A percentile compares a stretch with the other conserved stretches of the same genome.
phyloP scores from a whole-genome alignment of 2,888 invertebrate species.

The Linnaemya vulpina region DNA sequence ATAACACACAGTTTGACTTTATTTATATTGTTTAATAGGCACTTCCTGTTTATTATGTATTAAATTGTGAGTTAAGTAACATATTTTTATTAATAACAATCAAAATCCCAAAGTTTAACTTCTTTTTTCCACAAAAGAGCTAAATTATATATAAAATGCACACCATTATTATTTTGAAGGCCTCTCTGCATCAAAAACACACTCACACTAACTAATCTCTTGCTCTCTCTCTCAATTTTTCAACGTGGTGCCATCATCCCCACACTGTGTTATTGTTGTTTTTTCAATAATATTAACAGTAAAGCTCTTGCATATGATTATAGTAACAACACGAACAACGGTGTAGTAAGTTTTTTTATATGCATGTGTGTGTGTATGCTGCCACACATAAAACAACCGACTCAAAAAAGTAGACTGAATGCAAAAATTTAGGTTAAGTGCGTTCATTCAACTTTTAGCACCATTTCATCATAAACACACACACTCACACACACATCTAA shows the following conservation, averaged over 20 bases:
- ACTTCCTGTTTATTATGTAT: conserved; percentile 62
- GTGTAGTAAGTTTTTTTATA: not conserved
- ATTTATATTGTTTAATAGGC: conserved; percentile 17
- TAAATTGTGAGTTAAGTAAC: conserved; percentile 48
- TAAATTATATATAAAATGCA: not conserved
- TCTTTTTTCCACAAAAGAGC: conserved; percentile 10
- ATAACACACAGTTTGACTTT: not conserved
- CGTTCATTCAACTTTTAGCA: conserved; percentile 83
- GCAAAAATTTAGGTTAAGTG: conserved; percentile 82
- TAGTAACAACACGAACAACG: conserved; percentile 3
- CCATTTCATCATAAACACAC: conserved; percentile 78
- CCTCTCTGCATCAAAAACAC: conserved; percentile 40
- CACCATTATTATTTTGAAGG: conserved; percentile 59
- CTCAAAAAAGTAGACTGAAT: conserved; percentile 63
- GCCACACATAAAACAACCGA: not conserved
- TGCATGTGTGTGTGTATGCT: conserved; percentile 25
- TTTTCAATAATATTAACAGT: conserved; percentile 32
- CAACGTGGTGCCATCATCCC: conserved; percentile 7
- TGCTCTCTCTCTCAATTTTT: conserved; percentile 11
- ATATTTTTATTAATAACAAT: conserved; percentile 57
- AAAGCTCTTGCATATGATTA: conserved; percentile 71
- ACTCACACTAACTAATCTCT: not conserved
- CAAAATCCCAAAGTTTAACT: conserved; percentile 38
- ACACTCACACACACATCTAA: conserved; percentile 11
- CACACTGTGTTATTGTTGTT: conserved; percentile 27